Evolutionary conservation across 2,113 vertebrate genomes (phyloP).

Genomic region (Lota lota): DNA sequence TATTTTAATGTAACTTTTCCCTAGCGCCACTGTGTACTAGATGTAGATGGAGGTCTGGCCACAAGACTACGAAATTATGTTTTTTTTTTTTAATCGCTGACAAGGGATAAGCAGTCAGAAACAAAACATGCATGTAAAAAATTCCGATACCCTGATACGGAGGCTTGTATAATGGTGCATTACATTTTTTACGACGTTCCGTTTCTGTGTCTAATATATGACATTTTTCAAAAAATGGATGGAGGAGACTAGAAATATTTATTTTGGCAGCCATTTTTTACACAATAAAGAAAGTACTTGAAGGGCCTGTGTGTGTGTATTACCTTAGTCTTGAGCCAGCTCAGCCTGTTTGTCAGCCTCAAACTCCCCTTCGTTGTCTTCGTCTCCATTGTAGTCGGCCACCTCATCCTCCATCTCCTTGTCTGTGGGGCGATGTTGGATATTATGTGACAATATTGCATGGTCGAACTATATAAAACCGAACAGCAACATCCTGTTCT

Average conservation of each 20-base stretch:
- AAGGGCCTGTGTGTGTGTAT: not conserved
- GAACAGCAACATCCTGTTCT: no score
- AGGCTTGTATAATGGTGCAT: not conserved
- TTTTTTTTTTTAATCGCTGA: no score
- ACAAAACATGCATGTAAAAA: no score
- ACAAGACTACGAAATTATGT: no score
- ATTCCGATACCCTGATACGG: no score
- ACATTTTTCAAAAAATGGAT: not conserved
- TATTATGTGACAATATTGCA: no score
- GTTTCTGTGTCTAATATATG: not conserved
- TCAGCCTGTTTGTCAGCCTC: conserved; percentile 89
- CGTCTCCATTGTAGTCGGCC: conserved; percentile 81
- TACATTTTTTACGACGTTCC: not conserved
- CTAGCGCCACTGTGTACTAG: no score
- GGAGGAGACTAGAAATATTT: not conserved
- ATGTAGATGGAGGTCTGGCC: no score
- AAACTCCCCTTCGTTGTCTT: conserved; percentile 86
- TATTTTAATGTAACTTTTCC: no score
- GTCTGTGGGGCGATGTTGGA: conserved; percentile 29
- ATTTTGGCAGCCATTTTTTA: not conserved
- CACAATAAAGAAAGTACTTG: not conserved
- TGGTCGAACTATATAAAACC: no score
- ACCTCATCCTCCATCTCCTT: conserved; percentile 67
- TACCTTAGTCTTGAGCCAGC: conserved; percentile 73
- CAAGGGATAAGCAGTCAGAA: no score